Evolutionary conservation across 2,888 invertebrate species (phyloP), one percentile per base, ranked within the genome.

Genomic region (Drosophila longiperda): DNA sequence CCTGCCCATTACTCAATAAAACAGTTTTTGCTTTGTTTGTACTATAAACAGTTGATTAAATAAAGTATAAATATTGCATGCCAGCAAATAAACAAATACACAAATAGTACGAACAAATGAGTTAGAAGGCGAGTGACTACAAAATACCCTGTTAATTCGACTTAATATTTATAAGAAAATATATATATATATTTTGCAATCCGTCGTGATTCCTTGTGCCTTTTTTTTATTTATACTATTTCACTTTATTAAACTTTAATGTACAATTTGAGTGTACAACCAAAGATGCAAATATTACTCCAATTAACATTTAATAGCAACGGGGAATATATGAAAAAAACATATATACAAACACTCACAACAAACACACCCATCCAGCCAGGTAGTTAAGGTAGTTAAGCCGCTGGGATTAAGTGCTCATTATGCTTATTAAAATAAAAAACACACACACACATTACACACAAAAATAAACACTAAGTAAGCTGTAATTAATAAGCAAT

Each of bases 21-120:
- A 76, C 73, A 67, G 45, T 58, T 54, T 64, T 36, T 48, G 26
- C 40, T 12, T 58, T 72, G 49, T 75, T 76, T 75, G 54, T 66
- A 49, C 29, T 40, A 48, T 48, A 66, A 68, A 66, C 59, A 78
- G 57, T 40, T 58, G 64, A 55, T 61, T 71, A 53, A 67, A 75
- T 67, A 71, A 53, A 63, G 34, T 57, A 65, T 76, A 66, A 74
- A 79, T 66, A 73, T 74, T 79, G 53, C 49, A 78, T 61, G 64
- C 29, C 48, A 60, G 63, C 54, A 79, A 77, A 74, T 70, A 78
- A 78, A 62, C 48, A 72, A 68, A 63, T 34, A 61, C 50, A 66
- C 34, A 53, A 50, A 29, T 15, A 57, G 20, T 17, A 23, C 3
- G 7, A 36, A 55, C 11, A 15, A 48, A 4, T 15, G 40, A 12